Conservation (phyloP, 1,140 invertebrate genomes). For the Meloidogyne exigua region DNA sequence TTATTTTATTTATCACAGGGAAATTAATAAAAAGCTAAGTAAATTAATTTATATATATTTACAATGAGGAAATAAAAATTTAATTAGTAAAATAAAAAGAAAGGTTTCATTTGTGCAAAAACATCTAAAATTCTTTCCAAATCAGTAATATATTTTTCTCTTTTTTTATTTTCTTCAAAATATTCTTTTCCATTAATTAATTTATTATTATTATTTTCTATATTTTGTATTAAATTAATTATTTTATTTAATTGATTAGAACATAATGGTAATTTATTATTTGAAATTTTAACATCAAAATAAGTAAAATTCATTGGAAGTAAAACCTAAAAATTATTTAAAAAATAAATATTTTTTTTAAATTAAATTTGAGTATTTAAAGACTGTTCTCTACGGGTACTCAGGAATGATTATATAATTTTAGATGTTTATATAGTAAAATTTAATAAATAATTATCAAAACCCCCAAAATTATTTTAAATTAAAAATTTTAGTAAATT, state of each 20-base stretch:
- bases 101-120: constrained; percentile 2
- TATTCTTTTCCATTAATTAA: neutral
- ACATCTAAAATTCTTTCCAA: constrained; percentile 2
- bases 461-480: too few species aligned
- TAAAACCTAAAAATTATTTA: neutral
- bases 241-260: neutral
- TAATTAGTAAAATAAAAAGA: constrained; percentile 6
- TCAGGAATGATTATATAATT: too few species aligned
- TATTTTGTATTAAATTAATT: constrained; percentile 3
- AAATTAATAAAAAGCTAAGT: too few species aligned
- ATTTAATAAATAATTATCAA: too few species aligned
- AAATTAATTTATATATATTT: too few species aligned
- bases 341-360: neutral
- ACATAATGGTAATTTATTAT: constrained; percentile 1
- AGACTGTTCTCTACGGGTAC: too few species aligned
- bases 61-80: neutral
- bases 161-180: neutral
- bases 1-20: too few species aligned
- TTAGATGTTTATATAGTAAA: too few species aligned
- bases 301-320: neutral
- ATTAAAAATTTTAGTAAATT: too few species aligned
- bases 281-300: neutral
- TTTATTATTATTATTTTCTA: neutral
- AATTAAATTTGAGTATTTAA: too few species aligned
- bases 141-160: constrained; percentile 1